phyloP scores from a whole-genome alignment of 1,140 invertebrate species.

The Lutraria rhynchaena region DNA sequence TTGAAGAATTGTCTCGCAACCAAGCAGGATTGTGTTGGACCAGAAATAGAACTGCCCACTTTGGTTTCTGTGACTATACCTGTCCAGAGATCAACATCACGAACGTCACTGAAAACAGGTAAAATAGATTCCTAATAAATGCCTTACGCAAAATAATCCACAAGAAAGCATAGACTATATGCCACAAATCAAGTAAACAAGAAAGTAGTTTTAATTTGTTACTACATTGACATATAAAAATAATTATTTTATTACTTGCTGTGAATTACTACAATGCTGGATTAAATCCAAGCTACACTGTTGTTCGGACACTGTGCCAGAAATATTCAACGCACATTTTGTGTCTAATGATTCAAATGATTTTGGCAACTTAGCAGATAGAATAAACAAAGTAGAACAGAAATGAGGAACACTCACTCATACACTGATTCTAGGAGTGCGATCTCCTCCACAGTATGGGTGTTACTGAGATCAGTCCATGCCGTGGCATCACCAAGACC shows the following conservation, averaged over 20 bases:
- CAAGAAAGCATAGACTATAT: too few relatives aligned
- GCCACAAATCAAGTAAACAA: too few relatives aligned
- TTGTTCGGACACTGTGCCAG: background rate
- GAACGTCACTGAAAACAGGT: constrained; percentile 24
- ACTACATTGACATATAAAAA: too few relatives aligned
- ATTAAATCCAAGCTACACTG: background rate
- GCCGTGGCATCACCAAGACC: constrained; percentile 40
- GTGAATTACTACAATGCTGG: too few relatives aligned
- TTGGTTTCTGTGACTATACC: constrained; percentile 29
- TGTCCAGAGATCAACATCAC: constrained; percentile 46
- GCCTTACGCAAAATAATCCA: too few relatives aligned
- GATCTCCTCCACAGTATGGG: constrained; percentile 20
- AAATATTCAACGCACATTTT: background rate
- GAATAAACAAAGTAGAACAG: background rate
- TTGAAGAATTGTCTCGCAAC: constrained; percentile 83
- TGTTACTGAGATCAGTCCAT: constrained; percentile 62
- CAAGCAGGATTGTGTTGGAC: constrained; percentile 80
- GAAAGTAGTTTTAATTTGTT: too few relatives aligned
- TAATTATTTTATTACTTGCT: too few relatives aligned
- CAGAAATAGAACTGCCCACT: constrained; percentile 78
- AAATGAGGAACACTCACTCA: constrained; percentile 36
- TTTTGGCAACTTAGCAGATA: background rate
- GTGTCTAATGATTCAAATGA: background rate
- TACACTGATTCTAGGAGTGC: constrained; percentile 35
- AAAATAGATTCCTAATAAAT: too few relatives aligned